phyloP scores from a whole-genome alignment of 2,797 vertebrate species.

The Tokudaia tokunoshimensis region DNA sequence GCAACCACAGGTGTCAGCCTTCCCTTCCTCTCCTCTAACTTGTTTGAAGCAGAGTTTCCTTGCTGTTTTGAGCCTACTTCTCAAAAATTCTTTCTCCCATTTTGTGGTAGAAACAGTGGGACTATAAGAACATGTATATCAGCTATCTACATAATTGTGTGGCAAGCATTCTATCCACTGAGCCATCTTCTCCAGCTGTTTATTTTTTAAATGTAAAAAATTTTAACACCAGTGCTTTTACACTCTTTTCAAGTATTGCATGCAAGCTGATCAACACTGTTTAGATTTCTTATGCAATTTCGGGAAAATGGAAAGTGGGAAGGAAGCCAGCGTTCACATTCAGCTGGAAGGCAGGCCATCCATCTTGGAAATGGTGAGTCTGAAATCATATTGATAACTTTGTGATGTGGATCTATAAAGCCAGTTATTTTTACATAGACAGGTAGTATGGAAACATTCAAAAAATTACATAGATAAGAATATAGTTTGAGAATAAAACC shows the following conservation, averaged over 20 bases:
- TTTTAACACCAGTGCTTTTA: constrained; percentile 48
- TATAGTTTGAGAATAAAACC: constrained; percentile 1
- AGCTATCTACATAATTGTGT: not conserved
- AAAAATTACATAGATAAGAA: not conserved
- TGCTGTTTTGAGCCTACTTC: not conserved
- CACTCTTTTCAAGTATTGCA: constrained; percentile 92
- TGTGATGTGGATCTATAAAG: not conserved
- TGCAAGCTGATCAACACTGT: constrained; percentile 90
- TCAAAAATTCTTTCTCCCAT: not conserved
- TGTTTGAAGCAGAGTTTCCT: not conserved
- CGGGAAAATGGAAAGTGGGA: constrained; percentile 94
- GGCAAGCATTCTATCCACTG: not conserved
- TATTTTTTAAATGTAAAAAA: constrained; percentile 9
- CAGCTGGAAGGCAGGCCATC: constrained; percentile 93
- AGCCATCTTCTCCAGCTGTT: not conserved
- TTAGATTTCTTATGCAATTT: constrained; percentile 92
- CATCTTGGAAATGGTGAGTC: constrained; percentile 91
- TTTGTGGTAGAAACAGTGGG: not conserved
- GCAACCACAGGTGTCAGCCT: not conserved
- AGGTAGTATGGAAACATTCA: not conserved
- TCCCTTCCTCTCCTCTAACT: not conserved
- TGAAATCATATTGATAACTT: not conserved
- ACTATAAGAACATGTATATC: not conserved
- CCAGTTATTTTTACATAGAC: not conserved
- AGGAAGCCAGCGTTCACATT: constrained; percentile 92